Evolutionary conservation across 2,888 invertebrate species (phyloP), one percentile per base, ranked within the genome.

Genomic region (Lymantria dispar): DNA sequence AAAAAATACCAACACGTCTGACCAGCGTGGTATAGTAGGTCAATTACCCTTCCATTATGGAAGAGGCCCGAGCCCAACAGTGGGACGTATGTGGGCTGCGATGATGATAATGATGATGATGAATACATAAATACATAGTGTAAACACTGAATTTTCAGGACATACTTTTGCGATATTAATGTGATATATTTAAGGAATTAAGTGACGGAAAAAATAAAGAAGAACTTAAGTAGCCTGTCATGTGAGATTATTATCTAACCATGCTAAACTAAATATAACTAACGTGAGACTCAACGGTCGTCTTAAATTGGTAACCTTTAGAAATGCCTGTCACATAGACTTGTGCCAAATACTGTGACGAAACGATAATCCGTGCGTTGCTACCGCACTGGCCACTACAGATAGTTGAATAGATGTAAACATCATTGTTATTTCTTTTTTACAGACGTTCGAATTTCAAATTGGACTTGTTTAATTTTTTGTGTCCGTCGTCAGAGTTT

Each of bases 231-330:
- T 36, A 13, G 13, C 36, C 13, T 30, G 7, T 52, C 9, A 45
- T 43, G 37, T 41, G 39, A 47, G 39, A 53, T 40, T 31, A 45
- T 14, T 33, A 47, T 51, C 40, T 49, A 54, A 51, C 40, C 22
- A 46, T 47, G 44, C 49, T 49, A 46, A 49, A 22, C 40, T 61
- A 61, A 61, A 54, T 54, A 56, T 61, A 68, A 8, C 33, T 37
- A 14, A 53, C 40, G 39, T 10, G 39, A 22, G 36, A 48, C 39
- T 46, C 44, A 46, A 44, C 15, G 58, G 53, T 40, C 46, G 43
- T 13, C 38, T 62, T 47, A 49, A 22, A 50, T 64, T 40, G 43
- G 46, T 64, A 55, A 64, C 65, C 68, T 64, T 64, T 64, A 55
- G 44, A 50, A 53, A 47, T 48, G 52, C 22, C 13, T 46, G 56